Conservation (phyloP, 2,888 invertebrate species). For the Pterostichus madidus region DNA sequence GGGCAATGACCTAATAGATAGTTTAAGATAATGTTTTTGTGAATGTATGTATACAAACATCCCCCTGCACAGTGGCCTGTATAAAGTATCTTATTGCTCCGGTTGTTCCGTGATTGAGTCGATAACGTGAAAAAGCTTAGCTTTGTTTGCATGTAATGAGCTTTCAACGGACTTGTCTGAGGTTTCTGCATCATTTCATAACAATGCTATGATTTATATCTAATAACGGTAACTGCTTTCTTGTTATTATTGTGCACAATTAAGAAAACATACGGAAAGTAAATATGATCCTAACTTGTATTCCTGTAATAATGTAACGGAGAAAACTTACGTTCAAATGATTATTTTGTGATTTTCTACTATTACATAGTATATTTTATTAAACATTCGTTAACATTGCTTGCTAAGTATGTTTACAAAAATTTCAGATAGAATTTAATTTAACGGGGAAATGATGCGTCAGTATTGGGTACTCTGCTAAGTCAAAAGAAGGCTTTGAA, state of each 20-base stretch:
- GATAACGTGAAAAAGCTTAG: constrained; percentile 24
- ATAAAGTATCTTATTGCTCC: constrained; percentile 64
- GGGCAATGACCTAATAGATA: constrained; percentile 65
- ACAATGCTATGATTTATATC: constrained; percentile 39
- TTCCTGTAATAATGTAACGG: too few species aligned
- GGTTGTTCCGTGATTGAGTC: constrained; percentile 30
- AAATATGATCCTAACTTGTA: too few species aligned
- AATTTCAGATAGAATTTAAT: too few species aligned
- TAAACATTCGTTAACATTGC: too few species aligned
- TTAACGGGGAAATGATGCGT: too few species aligned
- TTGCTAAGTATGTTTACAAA: too few species aligned
- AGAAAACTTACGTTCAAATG: too few species aligned
- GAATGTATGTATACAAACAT: constrained; percentile 64
- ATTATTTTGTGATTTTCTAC: too few species aligned
- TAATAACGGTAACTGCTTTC: constrained; percentile 26
- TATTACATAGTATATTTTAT: too few species aligned
- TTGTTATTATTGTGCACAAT: background rate
- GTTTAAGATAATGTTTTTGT: constrained; percentile 67
- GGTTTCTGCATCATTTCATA: constrained; percentile 55
- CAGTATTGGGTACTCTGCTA: too few species aligned
- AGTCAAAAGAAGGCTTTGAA: too few species aligned
- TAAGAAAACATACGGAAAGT: background rate
- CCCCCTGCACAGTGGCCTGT: too few species aligned
- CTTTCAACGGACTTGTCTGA: constrained; percentile 31
- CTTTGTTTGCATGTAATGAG: constrained; percentile 39